Base-by-base conservation (phyloP, 2,888 invertebrate species). In the Cephus spinipes region DNA sequence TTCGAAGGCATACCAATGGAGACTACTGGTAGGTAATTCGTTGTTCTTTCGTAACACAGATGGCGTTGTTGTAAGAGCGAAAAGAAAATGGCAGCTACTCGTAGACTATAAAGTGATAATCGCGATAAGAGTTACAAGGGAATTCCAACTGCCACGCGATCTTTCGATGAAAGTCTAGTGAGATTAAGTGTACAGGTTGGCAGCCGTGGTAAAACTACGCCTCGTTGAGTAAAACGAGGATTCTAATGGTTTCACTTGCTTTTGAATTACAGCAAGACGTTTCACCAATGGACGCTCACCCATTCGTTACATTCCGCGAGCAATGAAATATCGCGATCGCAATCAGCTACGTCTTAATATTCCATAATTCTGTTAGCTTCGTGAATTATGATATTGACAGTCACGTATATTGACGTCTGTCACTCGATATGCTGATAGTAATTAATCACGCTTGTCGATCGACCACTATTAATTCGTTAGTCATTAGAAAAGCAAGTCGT, bases 261-360 rank as follows among this genome's bases (percentile, higher is more conserved):
- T 23, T 23, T 55, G 55, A 55, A 55, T 55, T 55, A 55, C 55
- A 23, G 55, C 55, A 55, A 55, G 55, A 55, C 55, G 55, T 55
- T 55, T 55, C 55, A 23, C 55, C 55, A 23, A 55, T 23, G 55
- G 55, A 23, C 23, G 55, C 55, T 55, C 55, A 23, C 15, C 55
- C 79, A 34, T 81, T 83, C 78, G 80, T 80, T 79, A 81, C 82
- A 82, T 81, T 82, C 80, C 78, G 31, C 73, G 75, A 35, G 35
- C 78, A 81, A 80, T 82, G 81, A 73, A 80, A 84, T 79, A 81
- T 84, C 84, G 78, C 84, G 84, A 84, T 84, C 80, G 78, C 83
- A 76, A 75, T 79, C 79, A 77, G 71, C 31, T 73, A 81, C 81
- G 84, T 84, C 84, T 84, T 80, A 82, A 84, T 84, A 71, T 71